Percentiles rank a stretch among this genome's conserved stretches.
Evolutionary conservation across 1,140 invertebrate genomes (phyloP).

Genomic region (Drosophila kikkawai): DNA sequence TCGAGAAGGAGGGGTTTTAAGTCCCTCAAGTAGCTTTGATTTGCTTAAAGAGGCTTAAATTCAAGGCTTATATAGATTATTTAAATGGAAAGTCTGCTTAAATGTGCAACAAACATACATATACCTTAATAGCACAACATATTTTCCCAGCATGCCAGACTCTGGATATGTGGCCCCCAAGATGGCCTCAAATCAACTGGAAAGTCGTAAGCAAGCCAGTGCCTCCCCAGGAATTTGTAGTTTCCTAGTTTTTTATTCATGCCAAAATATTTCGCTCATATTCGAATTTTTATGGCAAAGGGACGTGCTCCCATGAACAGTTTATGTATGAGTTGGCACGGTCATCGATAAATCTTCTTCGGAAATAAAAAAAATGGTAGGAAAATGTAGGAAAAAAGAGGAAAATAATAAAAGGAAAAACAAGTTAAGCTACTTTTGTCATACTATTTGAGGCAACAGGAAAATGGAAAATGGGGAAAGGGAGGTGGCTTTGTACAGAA

Average conservation of each 20-base stretch:
- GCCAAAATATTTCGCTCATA: conserved; percentile 41
- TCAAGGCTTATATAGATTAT: background rate
- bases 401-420: conserved; percentile 24
- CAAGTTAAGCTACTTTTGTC: conserved; percentile 54
- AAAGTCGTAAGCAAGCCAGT: conserved; percentile 21
- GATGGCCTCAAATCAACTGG: conserved; percentile 37
- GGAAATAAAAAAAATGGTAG: conserved; percentile 11
- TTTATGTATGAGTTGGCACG: conserved; percentile 45
- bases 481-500: background rate
- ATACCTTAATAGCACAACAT: background rate
- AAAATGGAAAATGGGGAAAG: conserved; percentile 2
- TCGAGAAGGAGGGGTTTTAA: background rate
- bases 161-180: background rate
- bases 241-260: conserved; percentile 41
- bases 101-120: background rate
- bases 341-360: conserved; percentile 50
- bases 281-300: conserved; percentile 51
- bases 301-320: conserved; percentile 40
- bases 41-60: background rate
- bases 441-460: conserved; percentile 21
- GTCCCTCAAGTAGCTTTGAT: too few species aligned
- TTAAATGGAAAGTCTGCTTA: background rate
- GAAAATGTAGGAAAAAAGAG: background rate
- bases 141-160: background rate
- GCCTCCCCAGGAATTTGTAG: conserved; percentile 18